Base-by-base conservation (phyloP, 2,888 invertebrate genomes). In the Laothoe populi region DNA sequence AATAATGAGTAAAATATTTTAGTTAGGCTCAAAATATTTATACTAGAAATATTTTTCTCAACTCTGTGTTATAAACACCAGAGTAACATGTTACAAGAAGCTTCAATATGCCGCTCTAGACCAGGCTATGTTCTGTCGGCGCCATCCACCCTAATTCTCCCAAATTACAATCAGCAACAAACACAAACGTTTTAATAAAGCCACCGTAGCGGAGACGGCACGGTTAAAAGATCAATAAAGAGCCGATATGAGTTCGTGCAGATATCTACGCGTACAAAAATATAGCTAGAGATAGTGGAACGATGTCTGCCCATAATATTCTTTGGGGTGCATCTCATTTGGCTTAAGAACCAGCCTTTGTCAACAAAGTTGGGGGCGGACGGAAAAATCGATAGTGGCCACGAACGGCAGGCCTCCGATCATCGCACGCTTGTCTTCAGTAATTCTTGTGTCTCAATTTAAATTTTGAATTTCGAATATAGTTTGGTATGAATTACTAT, bases 271-370 rank as follows among this genome's bases (percentile, higher is more conserved):
- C 77, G 76, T 77, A 81, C 81, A 81, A 79, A 80, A 79, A 81
- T 84, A 83, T 82, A 81, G 79, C 80, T 79, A 79, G 79, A 83
- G 87, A 87, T 87, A 88, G 88, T 87, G 91, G 83, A 87, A 83
- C 91, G 86, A 91, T 91, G 92, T 91, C 92, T 90, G 92, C 87
- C 92, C 91, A 90, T 92, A 92, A 92, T 92, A 92, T 92, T 90
- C 91, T 92, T 92, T 90, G 86, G 92, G 92, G 92, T 92, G 92
- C 92, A 92, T 92, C 92, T 92, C 92, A 92, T 92, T 92, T 92
- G 88, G 90, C 87, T 87, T 91, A 92, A 92, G 92, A 92, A 92
- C 92, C 88, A 87, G 90, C 90, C 92, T 92, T 91, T 92, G 92
- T 92, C 92, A 92, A 92, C 92, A 92, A 87, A 86, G 83, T 86